Evolutionary conservation across 2,113 vertebrate genomes (phyloP).

Genomic region (Dinomys branickii): DNA sequence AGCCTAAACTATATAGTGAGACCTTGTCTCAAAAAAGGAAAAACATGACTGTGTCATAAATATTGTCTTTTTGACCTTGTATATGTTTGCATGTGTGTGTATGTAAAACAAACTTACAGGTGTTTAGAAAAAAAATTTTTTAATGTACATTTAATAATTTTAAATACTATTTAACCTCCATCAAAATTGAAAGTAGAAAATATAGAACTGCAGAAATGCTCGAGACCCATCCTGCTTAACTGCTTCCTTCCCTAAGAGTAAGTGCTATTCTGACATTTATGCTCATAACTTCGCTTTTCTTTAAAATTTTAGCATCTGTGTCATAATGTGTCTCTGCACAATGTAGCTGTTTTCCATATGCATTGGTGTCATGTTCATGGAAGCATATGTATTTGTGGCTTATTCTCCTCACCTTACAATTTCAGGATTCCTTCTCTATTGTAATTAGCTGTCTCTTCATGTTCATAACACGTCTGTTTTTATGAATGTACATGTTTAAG

Average conservation of each 20-base stretch:
- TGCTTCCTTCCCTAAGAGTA: not conserved
- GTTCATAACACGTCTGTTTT: conserved; percentile 2
- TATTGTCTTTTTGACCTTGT: not conserved
- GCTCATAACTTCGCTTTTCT: not conserved
- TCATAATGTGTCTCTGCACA: not conserved
- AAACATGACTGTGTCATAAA: not conserved
- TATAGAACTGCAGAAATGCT: not conserved
- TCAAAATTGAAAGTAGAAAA: not conserved
- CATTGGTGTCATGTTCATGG: not conserved
- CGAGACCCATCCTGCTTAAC: not conserved
- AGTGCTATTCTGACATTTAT: not conserved
- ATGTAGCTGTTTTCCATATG: not conserved
- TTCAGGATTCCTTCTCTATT: not conserved
- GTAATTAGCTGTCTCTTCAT: not conserved
- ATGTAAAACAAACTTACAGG: not conserved
- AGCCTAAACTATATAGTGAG: not conserved
- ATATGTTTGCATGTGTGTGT: not conserved
- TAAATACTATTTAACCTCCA: not conserved
- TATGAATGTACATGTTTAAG: not conserved
- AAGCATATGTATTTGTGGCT: not conserved
- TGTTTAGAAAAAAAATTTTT: not conserved
- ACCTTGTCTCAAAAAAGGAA: not conserved
- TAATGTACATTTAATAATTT: not conserved
- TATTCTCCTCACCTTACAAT: not conserved
- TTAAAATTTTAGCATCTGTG: not conserved